Conservation (phyloP, 2,797 vertebrate genomes). For the Neomorphus geoffroyi region DNA sequence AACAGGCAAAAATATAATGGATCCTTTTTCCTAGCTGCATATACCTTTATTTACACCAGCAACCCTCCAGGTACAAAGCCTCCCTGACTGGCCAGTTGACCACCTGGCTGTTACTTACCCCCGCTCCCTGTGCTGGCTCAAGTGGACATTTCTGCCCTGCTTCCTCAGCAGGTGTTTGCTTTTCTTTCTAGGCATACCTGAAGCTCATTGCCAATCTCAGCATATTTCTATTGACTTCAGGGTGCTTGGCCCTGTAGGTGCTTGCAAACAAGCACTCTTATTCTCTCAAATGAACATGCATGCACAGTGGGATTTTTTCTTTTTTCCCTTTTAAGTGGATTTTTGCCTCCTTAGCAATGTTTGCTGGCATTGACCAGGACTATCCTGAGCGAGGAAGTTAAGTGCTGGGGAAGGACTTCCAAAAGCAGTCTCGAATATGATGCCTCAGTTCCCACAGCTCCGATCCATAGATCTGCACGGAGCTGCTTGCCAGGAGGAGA, state of each 20-base stretch:
- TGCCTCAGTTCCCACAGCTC: neutral
- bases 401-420: neutral
- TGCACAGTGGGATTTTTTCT: neutral
- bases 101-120: neutral
- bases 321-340: neutral
- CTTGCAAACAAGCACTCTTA: neutral
- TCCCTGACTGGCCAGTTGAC: accelerated
- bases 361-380: neutral
- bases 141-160: neutral
- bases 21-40: neutral
- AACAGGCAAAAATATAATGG: neutral
- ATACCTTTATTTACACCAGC: neutral
- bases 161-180: neutral
- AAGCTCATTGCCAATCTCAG: neutral
- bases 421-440: accelerated
- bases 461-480: accelerated
- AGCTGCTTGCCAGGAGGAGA: neutral
- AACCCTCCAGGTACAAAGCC: neutral
- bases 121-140: neutral
- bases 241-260: neutral
- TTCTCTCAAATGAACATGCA: neutral
- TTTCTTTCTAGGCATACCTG: neutral
- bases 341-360: neutral
- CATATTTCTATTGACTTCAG: neutral
- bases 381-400: neutral